A percentile compares a stretch with the other conserved stretches of the same genome.
phyloP scores from a whole-genome alignment of 2,113 vertebrate genomes.

The Lycaon pictus region DNA sequence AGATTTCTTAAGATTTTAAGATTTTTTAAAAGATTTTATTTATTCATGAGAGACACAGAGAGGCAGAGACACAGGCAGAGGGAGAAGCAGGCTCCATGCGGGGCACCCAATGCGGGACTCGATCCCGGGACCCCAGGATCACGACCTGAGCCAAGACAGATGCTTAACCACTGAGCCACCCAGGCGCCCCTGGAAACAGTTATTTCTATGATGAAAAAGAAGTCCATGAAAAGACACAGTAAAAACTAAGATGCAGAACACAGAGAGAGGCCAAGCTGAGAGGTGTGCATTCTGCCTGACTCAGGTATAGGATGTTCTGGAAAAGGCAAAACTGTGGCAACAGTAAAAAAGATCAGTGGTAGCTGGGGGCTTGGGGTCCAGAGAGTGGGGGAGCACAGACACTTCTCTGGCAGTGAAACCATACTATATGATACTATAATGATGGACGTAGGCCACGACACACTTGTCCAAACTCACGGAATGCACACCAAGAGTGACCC shows the following conservation, averaged over 20 bases:
- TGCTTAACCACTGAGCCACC: no score
- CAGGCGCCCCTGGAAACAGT: neutral
- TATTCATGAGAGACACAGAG: no score
- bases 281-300: accelerated
- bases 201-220: constrained; percentile 8
- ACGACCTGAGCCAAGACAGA: no score
- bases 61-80: no score
- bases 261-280: neutral
- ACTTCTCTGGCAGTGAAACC: neutral
- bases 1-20: no score
- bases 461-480: neutral
- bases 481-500: neutral
- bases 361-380: neutral
- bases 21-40: no score
- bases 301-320: neutral
- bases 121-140: no score
- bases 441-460: neutral
- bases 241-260: neutral
- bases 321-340: neutral
- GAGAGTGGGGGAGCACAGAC: neutral
- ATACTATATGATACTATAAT: no score
- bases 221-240: neutral
- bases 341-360: neutral
- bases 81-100: no score
- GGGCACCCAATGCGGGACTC: no score